Base-by-base conservation (phyloP, 2,797 vertebrate genomes). In the Morelia viridis region DNA sequence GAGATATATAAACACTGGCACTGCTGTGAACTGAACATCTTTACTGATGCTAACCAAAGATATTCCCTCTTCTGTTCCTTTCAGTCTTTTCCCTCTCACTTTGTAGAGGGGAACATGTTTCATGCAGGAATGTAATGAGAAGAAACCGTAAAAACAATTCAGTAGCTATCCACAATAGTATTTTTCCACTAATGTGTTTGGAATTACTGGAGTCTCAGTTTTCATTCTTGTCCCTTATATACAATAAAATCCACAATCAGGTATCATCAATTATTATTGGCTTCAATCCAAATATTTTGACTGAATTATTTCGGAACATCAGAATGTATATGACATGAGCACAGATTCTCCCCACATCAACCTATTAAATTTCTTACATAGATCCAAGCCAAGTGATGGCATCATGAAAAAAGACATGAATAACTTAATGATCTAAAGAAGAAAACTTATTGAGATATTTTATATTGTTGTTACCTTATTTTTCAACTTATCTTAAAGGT, bases 11-110 rank as follows among this genome's bases (percentile, higher is more conserved):
- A 84, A 50, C 89, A 9, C 17, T 56, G 91, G 0, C 24, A 15
- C 15, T 4, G 0, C 53, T 91, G 71, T 92, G 90, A 57, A 58
- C 92, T 31, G 0, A 26, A 0, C 1, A 0, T 8, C 0, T 94
- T 92, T 90, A 41, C 76, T 31, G 26, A 0, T 0, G 0, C 50
- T 15, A 68, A 4, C 71, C 22, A 76, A 91, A 88, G 24, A 87
- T 24, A 62, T 57, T 5, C 0, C 0, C 9, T n/a, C 4, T n/a
- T 12, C 41, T 65, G 50, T 50, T 1, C 0, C 50, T 35, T 28
- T 53, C 58, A 0, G 3, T 92, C 1, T 56, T n/a, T 86, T 35
- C 4, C 85, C 35, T 76, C 64, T n/a, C 13, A 46, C 89, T 53
- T 6, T 3, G 83, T 1, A 0, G 1, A 31, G 4, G 6, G 24